Conservation (phyloP, 2,797 vertebrate genomes). For the Myripristis murdjan region DNA sequence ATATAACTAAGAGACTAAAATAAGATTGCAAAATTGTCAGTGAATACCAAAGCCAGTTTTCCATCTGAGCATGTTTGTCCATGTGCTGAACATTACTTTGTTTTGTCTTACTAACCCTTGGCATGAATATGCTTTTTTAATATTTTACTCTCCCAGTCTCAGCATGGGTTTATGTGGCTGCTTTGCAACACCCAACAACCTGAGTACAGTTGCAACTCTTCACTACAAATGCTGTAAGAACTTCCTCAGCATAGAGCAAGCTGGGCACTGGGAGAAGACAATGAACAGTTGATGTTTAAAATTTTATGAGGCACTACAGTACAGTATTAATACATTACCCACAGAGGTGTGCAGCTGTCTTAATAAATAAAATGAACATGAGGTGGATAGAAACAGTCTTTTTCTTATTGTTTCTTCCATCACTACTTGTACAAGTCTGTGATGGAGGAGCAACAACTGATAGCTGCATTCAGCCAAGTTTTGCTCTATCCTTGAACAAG, state of each 20-base stretch:
- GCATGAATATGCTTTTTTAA: constrained; percentile 22
- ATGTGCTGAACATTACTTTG: constrained; percentile 13
- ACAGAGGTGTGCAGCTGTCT: constrained; percentile 32
- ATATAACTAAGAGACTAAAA: constrained; percentile 22
- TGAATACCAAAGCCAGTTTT: constrained; percentile 17
- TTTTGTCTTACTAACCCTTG: not conserved
- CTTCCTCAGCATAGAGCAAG: constrained; percentile 23
- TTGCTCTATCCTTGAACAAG: constrained; percentile 25
- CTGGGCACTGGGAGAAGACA: constrained; percentile 22
- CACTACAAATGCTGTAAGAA: constrained; percentile 16
- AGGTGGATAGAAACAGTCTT: constrained; percentile 17
- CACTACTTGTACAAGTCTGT: constrained; percentile 12
- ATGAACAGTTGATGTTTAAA: constrained; percentile 46
- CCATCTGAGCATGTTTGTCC: not conserved
- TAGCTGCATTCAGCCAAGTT: not conserved
- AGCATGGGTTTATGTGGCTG: constrained; percentile 14
- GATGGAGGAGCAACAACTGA: constrained; percentile 28
- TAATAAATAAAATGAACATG: constrained; percentile 34
- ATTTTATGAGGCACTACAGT: constrained; percentile 36
- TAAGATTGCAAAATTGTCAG: not conserved
- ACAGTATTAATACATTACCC: constrained; percentile 36
- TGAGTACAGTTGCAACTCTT: constrained; percentile 13
- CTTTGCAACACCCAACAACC: constrained; percentile 31
- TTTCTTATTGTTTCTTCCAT: constrained; percentile 16
- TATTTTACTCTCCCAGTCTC: constrained; percentile 32